These are phyloP conservation scores for Myanophis thanlyinensis DNA, from an alignment of 2,113 vertebrate genomes.

Conservation along the genomic window DNA sequence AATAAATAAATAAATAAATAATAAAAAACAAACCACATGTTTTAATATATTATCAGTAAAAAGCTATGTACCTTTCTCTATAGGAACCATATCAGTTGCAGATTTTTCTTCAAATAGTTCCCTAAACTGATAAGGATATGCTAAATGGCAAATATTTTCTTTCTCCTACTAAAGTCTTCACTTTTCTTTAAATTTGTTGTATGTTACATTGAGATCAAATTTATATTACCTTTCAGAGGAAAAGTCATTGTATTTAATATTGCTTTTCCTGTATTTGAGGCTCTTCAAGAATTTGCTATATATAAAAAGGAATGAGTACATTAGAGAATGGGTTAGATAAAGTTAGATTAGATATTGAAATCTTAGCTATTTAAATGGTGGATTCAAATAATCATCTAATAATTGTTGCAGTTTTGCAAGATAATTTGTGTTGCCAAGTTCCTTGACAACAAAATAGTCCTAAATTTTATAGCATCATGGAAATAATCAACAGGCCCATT, in stretches of 20 bases:
- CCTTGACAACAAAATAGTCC: neutral
- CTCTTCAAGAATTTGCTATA: neutral
- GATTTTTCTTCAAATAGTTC: neutral
- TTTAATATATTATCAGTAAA: neutral
- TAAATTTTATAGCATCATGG: neutral
- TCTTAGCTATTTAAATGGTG: neutral
- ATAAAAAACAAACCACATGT: neutral
- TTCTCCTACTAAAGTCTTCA: neutral
- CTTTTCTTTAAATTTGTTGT: neutral
- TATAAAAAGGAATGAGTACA: neutral
- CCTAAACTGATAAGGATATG: neutral
- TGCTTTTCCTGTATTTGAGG: neutral
- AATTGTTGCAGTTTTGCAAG: neutral
- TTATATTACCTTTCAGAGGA: neutral
- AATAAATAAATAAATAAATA: too few species aligned
- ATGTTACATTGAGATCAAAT: neutral
- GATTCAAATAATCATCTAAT: neutral
- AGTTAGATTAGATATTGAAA: neutral
- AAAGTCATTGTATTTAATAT: neutral
- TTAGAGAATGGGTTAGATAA: neutral
- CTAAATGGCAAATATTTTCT: neutral
- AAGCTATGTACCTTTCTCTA: constrained; percentile 3
- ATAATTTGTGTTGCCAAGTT: neutral
- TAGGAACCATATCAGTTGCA: neutral
- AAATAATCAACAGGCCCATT: neutral